Conservation (phyloP, 2,888 invertebrate species). For the Halictus quadricinctus region DNA sequence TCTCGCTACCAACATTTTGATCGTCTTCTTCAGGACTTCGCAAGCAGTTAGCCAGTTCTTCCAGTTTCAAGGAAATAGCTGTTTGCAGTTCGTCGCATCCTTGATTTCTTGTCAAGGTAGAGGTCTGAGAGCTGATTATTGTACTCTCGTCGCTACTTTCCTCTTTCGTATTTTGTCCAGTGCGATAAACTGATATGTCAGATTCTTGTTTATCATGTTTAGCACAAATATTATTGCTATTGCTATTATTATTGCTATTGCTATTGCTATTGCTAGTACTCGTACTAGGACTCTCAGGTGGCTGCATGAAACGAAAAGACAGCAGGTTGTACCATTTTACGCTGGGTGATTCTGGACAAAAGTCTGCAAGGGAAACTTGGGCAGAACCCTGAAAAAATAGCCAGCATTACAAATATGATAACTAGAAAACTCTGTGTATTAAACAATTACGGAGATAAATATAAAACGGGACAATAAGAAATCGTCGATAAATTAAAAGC, state of each 20-base stretch:
- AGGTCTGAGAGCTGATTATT: slow-evolving; percentile 97
- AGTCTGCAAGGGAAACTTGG: slow-evolving; percentile 97
- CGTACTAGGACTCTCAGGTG: slow-evolving; percentile 80
- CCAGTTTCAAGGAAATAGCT: slow-evolving; percentile 83
- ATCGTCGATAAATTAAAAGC: neutral
- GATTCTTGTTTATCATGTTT: slow-evolving; percentile 84
- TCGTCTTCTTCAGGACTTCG: slow-evolving; percentile 82
- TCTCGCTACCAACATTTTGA: slow-evolving; percentile 79
- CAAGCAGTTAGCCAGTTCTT: slow-evolving; percentile 83
- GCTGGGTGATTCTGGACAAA: slow-evolving; percentile 91
- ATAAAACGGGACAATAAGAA: neutral
- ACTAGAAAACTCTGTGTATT: neutral
- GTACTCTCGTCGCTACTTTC: slow-evolving; percentile 98
- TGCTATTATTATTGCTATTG: slow-evolving; percentile 38
- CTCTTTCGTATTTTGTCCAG: slow-evolving; percentile 85
- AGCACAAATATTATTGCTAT: slow-evolving; percentile 62
- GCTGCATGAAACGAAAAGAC: slow-evolving; percentile 90
- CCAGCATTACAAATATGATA: neutral
- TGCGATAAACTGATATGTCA: slow-evolving; percentile 82
- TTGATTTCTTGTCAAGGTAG: slow-evolving; percentile 95
- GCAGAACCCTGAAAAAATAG: slow-evolving; percentile 90
- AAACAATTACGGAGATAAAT: neutral
- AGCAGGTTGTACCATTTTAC: slow-evolving; percentile 98
- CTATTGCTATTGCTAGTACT: slow-evolving; percentile 60
- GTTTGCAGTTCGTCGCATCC: slow-evolving; percentile 84